Percentiles rank a stretch among this genome's conserved stretches.
Conservation (phyloP, 2,888 invertebrate genomes). For the Luffia ferchaultella region DNA sequence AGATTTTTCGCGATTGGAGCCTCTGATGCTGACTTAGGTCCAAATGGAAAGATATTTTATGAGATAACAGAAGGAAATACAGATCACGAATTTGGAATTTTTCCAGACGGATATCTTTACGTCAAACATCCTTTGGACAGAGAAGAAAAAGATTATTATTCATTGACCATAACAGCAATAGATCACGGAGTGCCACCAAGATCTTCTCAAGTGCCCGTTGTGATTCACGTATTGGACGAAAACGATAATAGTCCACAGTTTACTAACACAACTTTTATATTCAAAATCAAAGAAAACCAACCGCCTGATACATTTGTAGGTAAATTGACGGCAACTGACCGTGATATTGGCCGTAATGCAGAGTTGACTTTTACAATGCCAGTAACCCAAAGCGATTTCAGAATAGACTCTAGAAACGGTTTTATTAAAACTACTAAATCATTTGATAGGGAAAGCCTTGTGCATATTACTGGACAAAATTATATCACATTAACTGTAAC, state of each 20-base stretch:
- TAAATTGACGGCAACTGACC: conserved; percentile 87
- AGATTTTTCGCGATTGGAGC: conserved; percentile 91
- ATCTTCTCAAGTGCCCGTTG: conserved; percentile 88
- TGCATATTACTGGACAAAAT: conserved; percentile 79
- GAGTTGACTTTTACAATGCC: conserved; percentile 86
- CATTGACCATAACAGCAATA: conserved; percentile 82
- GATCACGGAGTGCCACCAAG: conserved; percentile 82
- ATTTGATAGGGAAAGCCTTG: conserved; percentile 89
- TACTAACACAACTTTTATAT: conserved; percentile 88
- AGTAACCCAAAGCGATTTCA: conserved; percentile 80
- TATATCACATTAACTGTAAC: conserved; percentile 85
- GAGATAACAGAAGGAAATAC: conserved; percentile 86
- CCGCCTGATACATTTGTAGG: conserved; percentile 92
- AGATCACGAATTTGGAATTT: conserved; percentile 89
- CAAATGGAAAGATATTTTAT: conserved; percentile 82
- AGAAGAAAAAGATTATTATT: conserved; percentile 91
- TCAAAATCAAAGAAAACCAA: conserved; percentile 88
- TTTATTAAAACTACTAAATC: conserved; percentile 85
- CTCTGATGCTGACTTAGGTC: conserved; percentile 85
- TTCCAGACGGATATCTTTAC: conserved; percentile 93
- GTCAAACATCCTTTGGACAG: conserved; percentile 87
- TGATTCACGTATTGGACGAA: conserved; percentile 93
- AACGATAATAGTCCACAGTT: conserved; percentile 97
- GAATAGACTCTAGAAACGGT: conserved; percentile 89
- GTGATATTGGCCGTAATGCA: conserved; percentile 90